phyloP scores from a whole-genome alignment of 2,113 vertebrate species.

The Lota lota region DNA sequence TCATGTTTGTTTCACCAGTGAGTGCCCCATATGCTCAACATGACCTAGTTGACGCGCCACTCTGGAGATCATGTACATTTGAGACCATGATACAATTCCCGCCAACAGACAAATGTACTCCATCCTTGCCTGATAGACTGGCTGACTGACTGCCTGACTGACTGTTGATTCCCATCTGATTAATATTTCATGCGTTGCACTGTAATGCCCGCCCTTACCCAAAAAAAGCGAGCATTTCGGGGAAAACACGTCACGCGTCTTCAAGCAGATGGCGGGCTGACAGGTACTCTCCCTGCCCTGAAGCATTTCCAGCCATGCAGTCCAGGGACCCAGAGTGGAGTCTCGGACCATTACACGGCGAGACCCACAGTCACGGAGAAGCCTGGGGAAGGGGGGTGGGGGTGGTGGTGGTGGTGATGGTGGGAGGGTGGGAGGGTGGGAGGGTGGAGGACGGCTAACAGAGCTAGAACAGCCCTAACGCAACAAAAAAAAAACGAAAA shows the following conservation, averaged over 20 bases:
- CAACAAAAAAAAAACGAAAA: constrained; percentile 12
- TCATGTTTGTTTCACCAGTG: no score
- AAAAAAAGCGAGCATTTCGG: constrained; percentile 57
- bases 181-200: constrained; percentile 60
- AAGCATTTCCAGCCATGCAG: no score
- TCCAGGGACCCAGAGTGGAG: no score
- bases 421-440: constrained; percentile 11
- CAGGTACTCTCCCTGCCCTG: no score
- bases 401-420: no score
- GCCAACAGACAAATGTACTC: constrained; percentile 21
- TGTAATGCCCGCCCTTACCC: constrained; percentile 34
- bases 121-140: constrained; percentile 56
- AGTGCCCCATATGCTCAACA: no score
- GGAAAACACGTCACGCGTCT: constrained; percentile 2
- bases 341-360: no score
- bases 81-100: not conserved
- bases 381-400: no score
- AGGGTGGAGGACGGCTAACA: constrained; percentile 42
- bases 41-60: no score
- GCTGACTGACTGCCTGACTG: constrained; percentile 9
- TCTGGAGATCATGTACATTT: no score
- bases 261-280: no score
- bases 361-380: no score
- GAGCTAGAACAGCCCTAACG: constrained; percentile 30
- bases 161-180: constrained; percentile 57